phyloP scores from a whole-genome alignment of 2,888 invertebrate species.

The Lottia gigantea region DNA sequence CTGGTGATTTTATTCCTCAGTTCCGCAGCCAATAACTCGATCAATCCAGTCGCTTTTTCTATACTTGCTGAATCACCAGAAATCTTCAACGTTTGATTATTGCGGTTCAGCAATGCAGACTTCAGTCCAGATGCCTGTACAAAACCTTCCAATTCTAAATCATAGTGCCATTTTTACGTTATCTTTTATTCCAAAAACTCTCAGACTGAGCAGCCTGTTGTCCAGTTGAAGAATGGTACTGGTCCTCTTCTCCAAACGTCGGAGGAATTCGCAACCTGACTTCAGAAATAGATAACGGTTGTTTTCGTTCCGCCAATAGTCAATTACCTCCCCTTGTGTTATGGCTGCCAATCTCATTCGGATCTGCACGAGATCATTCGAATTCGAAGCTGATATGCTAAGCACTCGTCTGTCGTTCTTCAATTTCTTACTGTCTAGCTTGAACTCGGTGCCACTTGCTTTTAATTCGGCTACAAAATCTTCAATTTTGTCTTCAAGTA shows the following conservation, averaged over 20 bases:
- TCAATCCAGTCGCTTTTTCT: slow-evolving; percentile 26
- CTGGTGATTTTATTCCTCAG: background rate
- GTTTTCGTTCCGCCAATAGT: slow-evolving; percentile 24
- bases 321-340: slow-evolving; percentile 36
- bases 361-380: slow-evolving; percentile 29
- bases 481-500: slow-evolving; percentile 29
- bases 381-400: slow-evolving; percentile 31
- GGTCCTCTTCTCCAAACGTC: slow-evolving; percentile 31
- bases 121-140: slow-evolving; percentile 25
- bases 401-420: slow-evolving; percentile 35
- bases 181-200: slow-evolving; percentile 34
- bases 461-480: slow-evolving; percentile 20
- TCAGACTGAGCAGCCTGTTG: slow-evolving; percentile 33
- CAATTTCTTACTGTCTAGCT: slow-evolving; percentile 16
- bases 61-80: slow-evolving; percentile 35
- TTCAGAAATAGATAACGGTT: slow-evolving; percentile 31
- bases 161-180: slow-evolving; percentile 34
- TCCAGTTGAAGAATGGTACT: slow-evolving; percentile 34
- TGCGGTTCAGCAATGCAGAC: slow-evolving; percentile 33
- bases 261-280: slow-evolving; percentile 31
- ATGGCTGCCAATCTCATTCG: slow-evolving; percentile 32
- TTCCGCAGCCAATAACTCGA: slow-evolving; percentile 23
- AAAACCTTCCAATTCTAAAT: slow-evolving; percentile 33
- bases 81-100: slow-evolving; percentile 33
- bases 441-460: background rate